A percentile compares a stretch with the other conserved stretches of the same genome.
These are phyloP conservation scores for Cynodonichthys magdalenae DNA, from an alignment of 2,797 vertebrate species.

Conservation along the genomic window DNA sequence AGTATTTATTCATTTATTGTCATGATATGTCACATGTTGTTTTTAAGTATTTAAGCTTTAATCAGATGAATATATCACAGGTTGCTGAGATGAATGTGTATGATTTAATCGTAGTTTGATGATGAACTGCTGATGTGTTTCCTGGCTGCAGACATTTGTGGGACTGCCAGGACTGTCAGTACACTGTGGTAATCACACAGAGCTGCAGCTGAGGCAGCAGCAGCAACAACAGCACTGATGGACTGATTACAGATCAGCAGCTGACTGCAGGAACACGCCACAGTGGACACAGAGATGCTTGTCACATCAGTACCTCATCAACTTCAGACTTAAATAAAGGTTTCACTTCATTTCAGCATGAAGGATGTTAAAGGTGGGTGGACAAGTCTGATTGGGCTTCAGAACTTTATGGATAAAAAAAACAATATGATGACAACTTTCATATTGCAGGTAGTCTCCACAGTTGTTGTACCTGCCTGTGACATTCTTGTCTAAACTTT, in stretches of 20 bases:
- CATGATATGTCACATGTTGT: no score
- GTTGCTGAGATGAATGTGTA: no score
- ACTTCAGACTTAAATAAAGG: not conserved
- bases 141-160: conserved; percentile 31
- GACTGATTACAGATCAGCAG: conserved; percentile 40
- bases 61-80: no score
- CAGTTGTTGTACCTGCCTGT: conserved; percentile 11
- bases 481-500: conserved; percentile 25
- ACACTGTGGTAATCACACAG: conserved; percentile 31
- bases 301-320: conserved; percentile 3
- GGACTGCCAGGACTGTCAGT: conserved; percentile 37
- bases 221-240: not conserved
- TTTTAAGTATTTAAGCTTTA: no score
- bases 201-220: conserved; percentile 19
- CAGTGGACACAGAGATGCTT: conserved; percentile 21
- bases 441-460: conserved; percentile 11
- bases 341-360: conserved; percentile 13
- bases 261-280: conserved; percentile 32
- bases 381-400: conserved; percentile 3
- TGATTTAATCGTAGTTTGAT: conserved; percentile 23
- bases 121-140: conserved; percentile 44
- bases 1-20: no score
- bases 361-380: conserved; percentile 7
- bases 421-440: conserved; percentile 5
- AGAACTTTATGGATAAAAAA: conserved; percentile 13